Evolutionary conservation across 2,113 vertebrate species (phyloP).

Genomic region (Macroglossus sobrinus): DNA sequence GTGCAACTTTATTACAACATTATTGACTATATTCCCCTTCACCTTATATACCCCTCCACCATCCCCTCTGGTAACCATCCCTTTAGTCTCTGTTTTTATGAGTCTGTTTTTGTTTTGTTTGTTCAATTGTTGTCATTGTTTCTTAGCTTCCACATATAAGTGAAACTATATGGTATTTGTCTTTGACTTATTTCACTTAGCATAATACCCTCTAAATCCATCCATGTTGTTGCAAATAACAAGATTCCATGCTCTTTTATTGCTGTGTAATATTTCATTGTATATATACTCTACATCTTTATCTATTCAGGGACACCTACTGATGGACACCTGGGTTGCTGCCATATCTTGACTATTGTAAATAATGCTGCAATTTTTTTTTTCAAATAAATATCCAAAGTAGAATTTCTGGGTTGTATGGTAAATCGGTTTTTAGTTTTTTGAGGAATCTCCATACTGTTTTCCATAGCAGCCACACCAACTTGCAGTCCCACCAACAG

Average conservation of each 20-base stretch:
- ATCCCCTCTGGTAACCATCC: not conserved
- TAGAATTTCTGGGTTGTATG: not conserved
- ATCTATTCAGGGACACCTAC: not conserved
- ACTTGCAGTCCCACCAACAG: not conserved
- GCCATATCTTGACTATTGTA: no score
- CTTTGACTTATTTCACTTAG: no score
- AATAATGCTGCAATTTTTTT: not conserved
- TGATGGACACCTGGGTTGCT: no score
- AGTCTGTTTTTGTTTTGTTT: not conserved
- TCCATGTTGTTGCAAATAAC: no score
- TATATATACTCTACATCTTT: not conserved
- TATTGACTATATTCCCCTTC: not conserved
- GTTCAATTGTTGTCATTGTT: not conserved
- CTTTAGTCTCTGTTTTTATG: not conserved
- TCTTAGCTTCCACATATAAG: no score
- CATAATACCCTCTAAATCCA: no score
- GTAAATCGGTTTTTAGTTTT: no score
- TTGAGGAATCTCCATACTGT: no score
- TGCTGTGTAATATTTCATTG: not conserved
- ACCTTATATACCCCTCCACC: not conserved
- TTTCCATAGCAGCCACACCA: not conserved
- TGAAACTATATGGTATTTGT: no score
- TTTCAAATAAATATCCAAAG: not conserved
- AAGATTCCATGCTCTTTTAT: not conserved
- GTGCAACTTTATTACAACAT: not conserved